Percentiles rank a stretch among this genome's conserved stretches.
These are phyloP conservation scores for Lepidochrysops patricia DNA, from an alignment of 2,888 invertebrate species.

Conservation along the genomic window DNA sequence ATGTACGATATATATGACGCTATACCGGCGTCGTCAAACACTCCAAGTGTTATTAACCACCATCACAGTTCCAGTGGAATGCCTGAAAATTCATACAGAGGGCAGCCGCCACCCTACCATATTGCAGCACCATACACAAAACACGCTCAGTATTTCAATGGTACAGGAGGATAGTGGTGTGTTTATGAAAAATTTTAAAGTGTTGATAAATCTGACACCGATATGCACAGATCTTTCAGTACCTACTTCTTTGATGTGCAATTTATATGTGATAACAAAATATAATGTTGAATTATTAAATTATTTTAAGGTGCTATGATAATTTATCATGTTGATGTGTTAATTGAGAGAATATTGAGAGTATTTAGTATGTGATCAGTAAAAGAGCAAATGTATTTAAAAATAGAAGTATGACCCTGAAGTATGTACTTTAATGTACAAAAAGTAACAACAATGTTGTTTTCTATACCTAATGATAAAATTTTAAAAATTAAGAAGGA, in stretches of 20 bases:
- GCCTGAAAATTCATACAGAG: conserved; percentile 54
- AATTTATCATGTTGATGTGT: conserved; percentile 42
- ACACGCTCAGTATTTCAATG: conserved; percentile 80
- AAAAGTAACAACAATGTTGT: conserved; percentile 70
- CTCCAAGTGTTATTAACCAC: conserved; percentile 54
- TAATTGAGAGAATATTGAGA: conserved; percentile 23
- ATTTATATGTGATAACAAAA: conserved; percentile 65
- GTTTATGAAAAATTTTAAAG: conserved; percentile 31
- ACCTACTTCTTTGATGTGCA: conserved; percentile 60
- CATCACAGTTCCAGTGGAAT: conserved; percentile 56
- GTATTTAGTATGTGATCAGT: conserved; percentile 32
- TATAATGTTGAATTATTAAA: conserved; percentile 35
- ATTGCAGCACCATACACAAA: conserved; percentile 89
- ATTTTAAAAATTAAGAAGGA: not conserved
- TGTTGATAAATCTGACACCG: conserved; percentile 25
- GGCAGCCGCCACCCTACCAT: conserved; percentile 86
- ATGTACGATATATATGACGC: conserved; percentile 67
- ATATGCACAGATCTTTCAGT: conserved; percentile 30
- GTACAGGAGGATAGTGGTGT: conserved; percentile 62
- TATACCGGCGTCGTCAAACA: conserved; percentile 54
- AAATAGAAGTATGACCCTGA: conserved; percentile 29
- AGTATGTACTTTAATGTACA: conserved; percentile 65
- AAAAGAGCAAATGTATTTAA: conserved; percentile 25
- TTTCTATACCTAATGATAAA: conserved; percentile 29
- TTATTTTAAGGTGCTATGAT: conserved; percentile 65